A percentile compares a stretch with the other conserved stretches of the same genome.
Evolutionary conservation across 2,113 vertebrate genomes (phyloP).

Genomic region (Anolis carolinensis): DNA sequence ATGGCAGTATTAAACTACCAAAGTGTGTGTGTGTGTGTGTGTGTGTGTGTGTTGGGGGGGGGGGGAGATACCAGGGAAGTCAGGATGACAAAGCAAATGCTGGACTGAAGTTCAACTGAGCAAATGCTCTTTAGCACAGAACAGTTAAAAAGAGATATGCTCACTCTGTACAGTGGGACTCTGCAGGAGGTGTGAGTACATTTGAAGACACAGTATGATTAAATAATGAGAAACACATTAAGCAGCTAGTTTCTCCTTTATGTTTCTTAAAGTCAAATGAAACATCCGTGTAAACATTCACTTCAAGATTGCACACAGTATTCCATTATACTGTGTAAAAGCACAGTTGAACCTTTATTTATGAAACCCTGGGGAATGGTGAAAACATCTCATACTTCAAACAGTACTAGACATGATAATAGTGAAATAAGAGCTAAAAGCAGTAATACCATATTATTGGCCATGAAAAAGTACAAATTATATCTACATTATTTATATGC

Average conservation of each 20-base stretch:
- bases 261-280: not conserved
- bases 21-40: no score
- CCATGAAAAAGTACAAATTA: no score
- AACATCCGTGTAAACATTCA: not conserved
- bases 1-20: not conserved
- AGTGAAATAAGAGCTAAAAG: not conserved
- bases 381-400: not conserved
- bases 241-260: rapidly evolving
- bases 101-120: conserved; percentile 33
- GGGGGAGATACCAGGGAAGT: conserved; percentile 32
- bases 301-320: not conserved
- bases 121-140: not conserved
- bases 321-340: not conserved
- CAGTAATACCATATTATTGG: not conserved
- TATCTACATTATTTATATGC: no score
- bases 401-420: not conserved
- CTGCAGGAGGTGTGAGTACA: not conserved
- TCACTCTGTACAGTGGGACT: rapidly evolving
- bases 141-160: conserved; percentile 25
- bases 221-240: not conserved
- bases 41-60: conserved; percentile 18
- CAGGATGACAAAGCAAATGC: conserved; percentile 76
- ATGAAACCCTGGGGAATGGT: not conserved
- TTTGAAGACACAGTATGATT: rapidly evolving
- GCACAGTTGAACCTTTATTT: not conserved